Evolutionary conservation across 2,797 vertebrate species (phyloP).

Genomic region (Chiloscyllium punctatum): DNA sequence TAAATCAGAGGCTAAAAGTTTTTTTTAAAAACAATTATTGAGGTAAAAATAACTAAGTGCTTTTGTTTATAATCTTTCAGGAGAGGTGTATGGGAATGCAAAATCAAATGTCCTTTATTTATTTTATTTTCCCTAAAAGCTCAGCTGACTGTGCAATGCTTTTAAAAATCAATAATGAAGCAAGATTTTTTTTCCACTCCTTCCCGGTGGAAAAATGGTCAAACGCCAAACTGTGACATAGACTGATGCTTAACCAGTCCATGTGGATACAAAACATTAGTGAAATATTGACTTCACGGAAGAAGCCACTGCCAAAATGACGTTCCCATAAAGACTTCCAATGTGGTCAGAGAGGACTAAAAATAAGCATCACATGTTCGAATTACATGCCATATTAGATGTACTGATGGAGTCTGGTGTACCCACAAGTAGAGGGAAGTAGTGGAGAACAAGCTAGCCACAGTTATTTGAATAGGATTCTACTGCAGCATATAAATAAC

Average conservation of each 20-base stretch:
- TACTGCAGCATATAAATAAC: neutral
- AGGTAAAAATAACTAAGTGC: neutral
- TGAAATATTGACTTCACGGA: neutral
- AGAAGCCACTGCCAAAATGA: neutral
- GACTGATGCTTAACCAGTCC: too few relatives aligned
- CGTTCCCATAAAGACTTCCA: neutral
- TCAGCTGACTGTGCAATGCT: neutral
- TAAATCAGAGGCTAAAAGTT: neutral
- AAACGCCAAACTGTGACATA: neutral
- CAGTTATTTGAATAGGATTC: too few relatives aligned
- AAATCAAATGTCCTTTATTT: neutral
- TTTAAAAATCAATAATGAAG: neutral
- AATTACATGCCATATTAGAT: too few relatives aligned
- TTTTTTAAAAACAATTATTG: neutral
- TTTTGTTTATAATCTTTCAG: neutral
- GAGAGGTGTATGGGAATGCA: neutral
- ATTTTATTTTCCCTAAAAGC: too few relatives aligned
- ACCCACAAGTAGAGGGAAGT: too few relatives aligned
- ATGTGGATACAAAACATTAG: too few relatives aligned
- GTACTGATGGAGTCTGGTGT: too few relatives aligned
- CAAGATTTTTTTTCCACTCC: neutral
- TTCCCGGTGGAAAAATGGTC: neutral
- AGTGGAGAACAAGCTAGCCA: too few relatives aligned
- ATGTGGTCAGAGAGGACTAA: too few relatives aligned
- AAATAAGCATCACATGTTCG: too few relatives aligned